These are phyloP conservation scores for Trigoniulus corallinus DNA, from an alignment of 1,140 invertebrate species.

Conservation along the genomic window DNA sequence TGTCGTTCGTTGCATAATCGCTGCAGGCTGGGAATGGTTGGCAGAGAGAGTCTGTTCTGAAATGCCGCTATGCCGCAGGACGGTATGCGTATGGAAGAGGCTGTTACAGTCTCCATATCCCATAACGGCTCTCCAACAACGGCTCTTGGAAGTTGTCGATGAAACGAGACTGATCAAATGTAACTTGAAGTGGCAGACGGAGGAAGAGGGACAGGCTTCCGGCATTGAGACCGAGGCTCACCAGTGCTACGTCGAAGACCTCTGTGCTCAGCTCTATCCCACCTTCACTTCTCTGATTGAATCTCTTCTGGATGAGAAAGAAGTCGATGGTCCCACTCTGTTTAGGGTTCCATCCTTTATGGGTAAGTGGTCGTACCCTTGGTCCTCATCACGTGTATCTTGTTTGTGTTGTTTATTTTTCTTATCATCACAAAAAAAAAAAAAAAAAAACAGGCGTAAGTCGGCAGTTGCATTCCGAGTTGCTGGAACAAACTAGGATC, in stretches of 20 bases:
- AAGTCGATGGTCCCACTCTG: neutral
- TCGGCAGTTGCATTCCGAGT: too few relatives aligned
- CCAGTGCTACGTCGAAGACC: too few relatives aligned
- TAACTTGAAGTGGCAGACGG: neutral
- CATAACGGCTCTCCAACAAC: neutral
- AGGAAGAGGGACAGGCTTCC: neutral
- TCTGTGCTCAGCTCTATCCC: too few relatives aligned
- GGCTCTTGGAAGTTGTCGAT: neutral
- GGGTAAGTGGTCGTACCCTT: neutral
- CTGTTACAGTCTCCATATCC: neutral
- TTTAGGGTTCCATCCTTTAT: neutral
- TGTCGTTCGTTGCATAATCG: too few relatives aligned
- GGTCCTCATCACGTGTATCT: too few relatives aligned
- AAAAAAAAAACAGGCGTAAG: too few relatives aligned
- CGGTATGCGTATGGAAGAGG: neutral
- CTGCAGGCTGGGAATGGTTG: neutral
- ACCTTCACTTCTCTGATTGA: neutral
- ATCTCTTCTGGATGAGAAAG: neutral
- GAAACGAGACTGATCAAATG: neutral
- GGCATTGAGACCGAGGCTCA: too few relatives aligned
- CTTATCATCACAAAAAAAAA: too few relatives aligned
- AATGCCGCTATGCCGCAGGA: neutral
- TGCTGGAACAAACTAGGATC: too few relatives aligned
- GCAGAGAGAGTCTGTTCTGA: neutral
- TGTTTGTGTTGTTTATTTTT: too few relatives aligned